phyloP scores from a whole-genome alignment of 2,888 invertebrate species.

The Beris chalybata region DNA sequence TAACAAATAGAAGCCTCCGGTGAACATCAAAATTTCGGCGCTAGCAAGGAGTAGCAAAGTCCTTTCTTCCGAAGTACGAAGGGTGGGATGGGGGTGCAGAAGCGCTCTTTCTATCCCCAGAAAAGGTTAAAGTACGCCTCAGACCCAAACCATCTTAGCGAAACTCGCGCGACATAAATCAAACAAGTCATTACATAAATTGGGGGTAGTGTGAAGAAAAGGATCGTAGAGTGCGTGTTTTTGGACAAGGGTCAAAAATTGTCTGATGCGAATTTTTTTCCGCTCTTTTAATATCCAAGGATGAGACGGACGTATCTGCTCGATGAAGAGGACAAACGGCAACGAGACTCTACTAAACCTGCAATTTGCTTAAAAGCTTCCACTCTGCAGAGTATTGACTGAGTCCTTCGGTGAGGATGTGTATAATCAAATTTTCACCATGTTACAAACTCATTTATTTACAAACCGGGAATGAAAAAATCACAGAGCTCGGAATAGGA shows the following conservation, averaged over 20 bases:
- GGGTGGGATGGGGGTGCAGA: not conserved
- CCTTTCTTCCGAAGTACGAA: not conserved
- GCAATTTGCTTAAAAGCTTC: constrained; percentile 22
- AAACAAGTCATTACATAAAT: not conserved
- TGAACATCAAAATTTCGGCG: too few species aligned
- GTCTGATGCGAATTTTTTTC: not conserved
- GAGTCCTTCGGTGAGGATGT: not conserved
- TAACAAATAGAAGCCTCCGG: constrained; percentile 2
- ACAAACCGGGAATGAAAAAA: constrained; percentile 1
- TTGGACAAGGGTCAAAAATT: too few species aligned
- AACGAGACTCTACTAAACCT: not conserved
- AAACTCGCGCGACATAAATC: constrained; percentile 9
- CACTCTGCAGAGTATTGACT: too few species aligned
- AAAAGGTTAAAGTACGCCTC: constrained; percentile 7
- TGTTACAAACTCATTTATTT: constrained; percentile 23
- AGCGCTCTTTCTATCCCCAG: not conserved
- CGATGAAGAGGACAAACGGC: too few species aligned
- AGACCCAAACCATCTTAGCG: not conserved
- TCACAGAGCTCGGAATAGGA: constrained; percentile 12
- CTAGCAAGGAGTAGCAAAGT: not conserved
- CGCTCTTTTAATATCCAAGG: too few species aligned
- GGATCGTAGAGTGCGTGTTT: too few species aligned
- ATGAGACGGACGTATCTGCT: too few species aligned
- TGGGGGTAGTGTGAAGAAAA: too few species aligned
- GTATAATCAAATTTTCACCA: constrained; percentile 17